These are phyloP conservation scores for Myoxocephalus aenaeus DNA, from an alignment of 2,797 vertebrate species.

Conservation along the genomic window DNA sequence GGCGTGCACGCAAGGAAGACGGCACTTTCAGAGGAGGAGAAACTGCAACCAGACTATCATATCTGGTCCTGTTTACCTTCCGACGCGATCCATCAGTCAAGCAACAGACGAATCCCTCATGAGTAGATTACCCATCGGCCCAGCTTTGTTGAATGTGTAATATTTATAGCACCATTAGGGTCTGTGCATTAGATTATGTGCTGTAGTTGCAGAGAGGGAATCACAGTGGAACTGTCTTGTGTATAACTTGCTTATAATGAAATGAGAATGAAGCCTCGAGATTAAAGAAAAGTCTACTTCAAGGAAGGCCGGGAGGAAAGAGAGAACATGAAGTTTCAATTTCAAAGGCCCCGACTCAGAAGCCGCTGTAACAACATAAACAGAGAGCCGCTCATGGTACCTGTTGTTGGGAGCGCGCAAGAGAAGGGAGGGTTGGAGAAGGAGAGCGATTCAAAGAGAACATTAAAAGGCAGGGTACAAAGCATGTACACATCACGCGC, in stretches of 20 bases:
- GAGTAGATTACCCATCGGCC: conserved; percentile 71
- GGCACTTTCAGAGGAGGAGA: conserved; percentile 54
- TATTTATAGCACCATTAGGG: conserved; percentile 76
- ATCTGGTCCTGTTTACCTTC: conserved; percentile 76
- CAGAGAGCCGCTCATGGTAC: conserved; percentile 42
- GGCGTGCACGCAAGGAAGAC: conserved; percentile 51
- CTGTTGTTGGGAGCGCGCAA: conserved; percentile 53
- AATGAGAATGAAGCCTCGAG: conserved; percentile 61
- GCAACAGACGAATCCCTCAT: conserved; percentile 69
- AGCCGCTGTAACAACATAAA: conserved; percentile 56
- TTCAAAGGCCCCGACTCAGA: conserved; percentile 69
- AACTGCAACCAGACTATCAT: conserved; percentile 61
- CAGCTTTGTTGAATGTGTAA: conserved; percentile 66
- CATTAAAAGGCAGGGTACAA: conserved; percentile 71
- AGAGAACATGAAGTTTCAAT: conserved; percentile 64
- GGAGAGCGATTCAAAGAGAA: conserved; percentile 29
- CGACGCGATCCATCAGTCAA: conserved; percentile 75
- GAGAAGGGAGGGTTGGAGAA: conserved; percentile 24
- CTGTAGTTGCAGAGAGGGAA: conserved; percentile 56
- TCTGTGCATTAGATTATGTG: conserved; percentile 67
- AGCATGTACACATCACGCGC: conserved; percentile 67
- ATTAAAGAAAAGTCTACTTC: conserved; percentile 64
- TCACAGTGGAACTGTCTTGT: conserved; percentile 60
- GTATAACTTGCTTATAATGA: conserved; percentile 78
- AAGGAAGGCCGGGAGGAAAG: conserved; percentile 58